Base-by-base conservation (phyloP, 2,888 invertebrate species). In the Fragum whitleyi region DNA sequence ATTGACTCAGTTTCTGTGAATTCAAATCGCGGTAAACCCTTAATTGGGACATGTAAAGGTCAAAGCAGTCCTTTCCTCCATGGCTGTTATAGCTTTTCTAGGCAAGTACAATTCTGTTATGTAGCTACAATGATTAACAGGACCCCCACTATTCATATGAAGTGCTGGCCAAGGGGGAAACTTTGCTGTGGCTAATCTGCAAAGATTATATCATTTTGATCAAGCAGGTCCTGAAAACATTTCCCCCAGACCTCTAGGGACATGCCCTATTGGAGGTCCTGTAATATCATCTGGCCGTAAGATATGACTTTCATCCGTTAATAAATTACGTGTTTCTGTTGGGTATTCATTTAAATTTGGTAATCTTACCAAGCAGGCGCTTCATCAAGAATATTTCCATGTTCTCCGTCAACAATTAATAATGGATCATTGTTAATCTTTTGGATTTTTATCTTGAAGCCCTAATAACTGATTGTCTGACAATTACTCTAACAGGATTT, bases 121-220 rank as follows among this genome's bases (percentile, higher is more conserved):
- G 42, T 74, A 79, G 23, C 26, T 55, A 55, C 74, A 74, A 19
- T 74, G 79, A 19, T 70, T 79, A 2, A 79, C 74, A 62, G 32
- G 74, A 39, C 74, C 79, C 29, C 79, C 70, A 57, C 65, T 74
- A 28, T 11, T 36, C 47, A 74, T 70, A 62, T 29, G 14, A 9
- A 67, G 62, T 51, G 74, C 62, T 32, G 79, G 79, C 79, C 79
- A 74, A 53, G 79, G 21, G 79, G 70, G 21, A 74, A 74, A 74
- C 74, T 78, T 59, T 32, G 74, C 32, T 19, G 29, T 53, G 79
- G 74, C 29, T 62, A 57, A 21, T 70, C 55, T 11, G 70, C 74
- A 62, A n/a, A 65, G 0, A 74, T 42, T 1, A 2, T 1, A 26
- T 55, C 28, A 53, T 59, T 59, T 14, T 16, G 0, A 9, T 74